Conservation (phyloP, 1,140 invertebrate genomes). For the Drosophila pachea region DNA sequence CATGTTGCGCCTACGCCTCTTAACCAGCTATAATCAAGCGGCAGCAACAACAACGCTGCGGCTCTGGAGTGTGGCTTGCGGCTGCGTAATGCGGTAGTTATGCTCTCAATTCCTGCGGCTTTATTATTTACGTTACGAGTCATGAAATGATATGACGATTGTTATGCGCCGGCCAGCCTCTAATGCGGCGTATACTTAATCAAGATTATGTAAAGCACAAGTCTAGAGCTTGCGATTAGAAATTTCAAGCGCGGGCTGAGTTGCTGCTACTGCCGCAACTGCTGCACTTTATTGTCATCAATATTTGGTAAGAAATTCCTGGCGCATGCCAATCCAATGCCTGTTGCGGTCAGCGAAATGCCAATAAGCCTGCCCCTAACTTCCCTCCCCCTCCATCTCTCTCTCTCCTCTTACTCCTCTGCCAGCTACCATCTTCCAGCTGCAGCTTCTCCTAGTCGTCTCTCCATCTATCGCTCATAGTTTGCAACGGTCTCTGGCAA, state of each 20-base stretch:
- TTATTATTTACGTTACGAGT: conserved; percentile 28
- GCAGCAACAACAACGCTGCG: conserved; percentile 14
- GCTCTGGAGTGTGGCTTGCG: conserved; percentile 31
- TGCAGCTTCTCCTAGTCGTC: conserved; percentile 18
- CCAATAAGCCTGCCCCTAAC: conserved; percentile 19
- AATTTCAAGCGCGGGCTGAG: conserved; percentile 20
- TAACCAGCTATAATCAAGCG: conserved; percentile 29
- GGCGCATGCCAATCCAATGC: conserved; percentile 58
- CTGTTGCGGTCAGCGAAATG: conserved; percentile 44
- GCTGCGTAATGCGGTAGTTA: conserved; percentile 63
- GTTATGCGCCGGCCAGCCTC: conserved; percentile 23
- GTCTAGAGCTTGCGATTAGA: conserved; percentile 29
- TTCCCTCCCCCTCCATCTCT: neutral
- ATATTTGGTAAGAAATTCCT: conserved; percentile 75
- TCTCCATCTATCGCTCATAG: conserved; percentile 17
- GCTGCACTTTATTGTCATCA: conserved; percentile 53
- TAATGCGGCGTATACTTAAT: conserved; percentile 34
- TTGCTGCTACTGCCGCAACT: neutral
- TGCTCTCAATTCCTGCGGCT: conserved; percentile 37
- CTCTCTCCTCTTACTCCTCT: conserved; percentile 21
- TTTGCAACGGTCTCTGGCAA: conserved; percentile 19
- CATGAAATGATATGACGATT: conserved; percentile 30
- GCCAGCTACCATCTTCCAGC: neutral
- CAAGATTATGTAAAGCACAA: conserved; percentile 36
- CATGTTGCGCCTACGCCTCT: conserved; percentile 47